Conservation (phyloP, 37 sponge, comb jelly and placozoan species). For the Hormiphora californensis region DNA sequence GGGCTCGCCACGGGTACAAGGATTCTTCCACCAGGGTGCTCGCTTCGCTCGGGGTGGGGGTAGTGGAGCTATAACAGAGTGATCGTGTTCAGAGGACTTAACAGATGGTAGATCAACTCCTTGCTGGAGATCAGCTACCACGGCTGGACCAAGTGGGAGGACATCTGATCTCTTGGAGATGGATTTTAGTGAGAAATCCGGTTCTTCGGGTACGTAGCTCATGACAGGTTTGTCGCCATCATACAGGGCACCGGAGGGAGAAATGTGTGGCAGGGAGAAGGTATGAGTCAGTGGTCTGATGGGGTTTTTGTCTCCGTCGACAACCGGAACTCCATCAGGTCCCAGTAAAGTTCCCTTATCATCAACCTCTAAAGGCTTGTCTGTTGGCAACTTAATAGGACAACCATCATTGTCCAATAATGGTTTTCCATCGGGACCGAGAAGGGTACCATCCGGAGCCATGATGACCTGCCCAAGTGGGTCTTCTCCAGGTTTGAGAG, state of each 20-base stretch:
- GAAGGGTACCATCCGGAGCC: background rate
- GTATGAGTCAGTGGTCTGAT: background rate
- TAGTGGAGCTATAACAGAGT: no score
- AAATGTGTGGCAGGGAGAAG: background rate
- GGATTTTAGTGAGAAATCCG: background rate
- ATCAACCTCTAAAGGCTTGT: background rate
- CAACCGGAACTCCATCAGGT: background rate
- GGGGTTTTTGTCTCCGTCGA: background rate
- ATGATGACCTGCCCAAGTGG: background rate
- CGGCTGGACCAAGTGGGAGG: background rate
- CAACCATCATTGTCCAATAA: background rate
- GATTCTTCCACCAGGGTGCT: background rate
- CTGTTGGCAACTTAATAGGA: background rate
- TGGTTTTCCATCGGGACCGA: background rate
- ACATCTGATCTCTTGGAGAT: background rate
- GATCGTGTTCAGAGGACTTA: background rate
- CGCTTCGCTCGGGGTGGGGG: background rate
- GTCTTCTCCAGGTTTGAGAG: background rate
- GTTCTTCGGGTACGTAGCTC: background rate
- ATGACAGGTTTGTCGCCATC: background rate
- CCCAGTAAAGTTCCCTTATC: background rate
- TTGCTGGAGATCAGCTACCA: background rate
- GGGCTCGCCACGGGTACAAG: background rate
- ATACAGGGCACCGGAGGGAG: background rate
- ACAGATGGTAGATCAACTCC: background rate